Conservation (phyloP, 64 coral and sea anemone species). For the Anthopleura sola region DNA sequence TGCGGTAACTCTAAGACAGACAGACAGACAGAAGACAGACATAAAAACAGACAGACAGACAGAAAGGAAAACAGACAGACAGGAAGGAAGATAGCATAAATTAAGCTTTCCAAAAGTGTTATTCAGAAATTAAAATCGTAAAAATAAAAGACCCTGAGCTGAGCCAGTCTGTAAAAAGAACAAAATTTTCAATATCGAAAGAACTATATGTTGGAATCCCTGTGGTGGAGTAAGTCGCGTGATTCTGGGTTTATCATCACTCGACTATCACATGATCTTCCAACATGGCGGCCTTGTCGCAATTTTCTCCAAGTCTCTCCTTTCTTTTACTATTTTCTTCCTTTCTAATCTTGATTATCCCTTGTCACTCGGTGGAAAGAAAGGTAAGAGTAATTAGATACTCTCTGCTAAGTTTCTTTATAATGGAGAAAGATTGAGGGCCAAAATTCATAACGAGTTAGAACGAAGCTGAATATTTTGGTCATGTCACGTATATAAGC, state of each 20-base stretch:
- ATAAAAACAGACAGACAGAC: too few relatives aligned
- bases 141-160: too few relatives aligned
- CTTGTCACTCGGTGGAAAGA: conserved; percentile 8
- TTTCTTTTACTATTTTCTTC: neutral
- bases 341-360: neutral
- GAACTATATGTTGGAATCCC: neutral
- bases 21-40: too few relatives aligned
- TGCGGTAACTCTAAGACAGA: too few relatives aligned
- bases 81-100: too few relatives aligned
- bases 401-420: neutral
- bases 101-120: too few relatives aligned
- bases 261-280: neutral
- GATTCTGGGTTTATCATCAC: neutral
- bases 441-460: neutral
- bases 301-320: neutral
- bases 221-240: neutral
- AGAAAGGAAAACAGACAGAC: too few relatives aligned
- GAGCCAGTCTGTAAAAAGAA: too few relatives aligned
- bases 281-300: conserved; percentile 6
- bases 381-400: neutral
- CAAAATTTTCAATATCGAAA: too few relatives aligned
- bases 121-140: too few relatives aligned
- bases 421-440: neutral
- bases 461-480: too few relatives aligned
- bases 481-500: too few relatives aligned